phyloP scores from a whole-genome alignment of 2,113 vertebrate genomes.

The Nothobranchius kuhntae region DNA sequence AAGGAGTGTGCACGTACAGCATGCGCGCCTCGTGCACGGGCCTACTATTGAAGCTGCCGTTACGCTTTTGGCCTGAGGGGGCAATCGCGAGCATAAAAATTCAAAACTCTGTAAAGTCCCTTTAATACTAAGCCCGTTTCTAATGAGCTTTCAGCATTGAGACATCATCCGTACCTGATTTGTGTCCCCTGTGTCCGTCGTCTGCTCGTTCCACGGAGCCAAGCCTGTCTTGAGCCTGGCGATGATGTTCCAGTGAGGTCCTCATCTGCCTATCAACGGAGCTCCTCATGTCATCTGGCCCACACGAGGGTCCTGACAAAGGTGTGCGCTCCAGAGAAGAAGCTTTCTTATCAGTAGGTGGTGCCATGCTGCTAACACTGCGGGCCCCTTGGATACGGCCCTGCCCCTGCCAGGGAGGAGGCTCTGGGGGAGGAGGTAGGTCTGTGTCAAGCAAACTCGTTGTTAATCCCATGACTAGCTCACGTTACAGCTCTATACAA shows the following conservation, averaged over 20 bases:
- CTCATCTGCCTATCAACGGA: slow-evolving; percentile 88
- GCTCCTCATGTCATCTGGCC: slow-evolving; percentile 88
- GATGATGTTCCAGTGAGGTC: slow-evolving; percentile 89
- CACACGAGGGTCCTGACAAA: slow-evolving; percentile 79
- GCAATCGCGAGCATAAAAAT: too few species aligned
- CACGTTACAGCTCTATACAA: too few species aligned
- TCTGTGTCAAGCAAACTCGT: slow-evolving; percentile 73
- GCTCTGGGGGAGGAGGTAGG: slow-evolving; percentile 98
- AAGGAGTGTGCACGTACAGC: too few species aligned
- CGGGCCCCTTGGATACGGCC: slow-evolving; percentile 84
- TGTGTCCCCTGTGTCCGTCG: slow-evolving; percentile 87
- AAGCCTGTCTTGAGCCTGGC: slow-evolving; percentile 91
- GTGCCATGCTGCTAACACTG: slow-evolving; percentile 78
- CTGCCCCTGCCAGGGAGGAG: slow-evolving; percentile 92
- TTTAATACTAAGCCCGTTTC: too few species aligned
- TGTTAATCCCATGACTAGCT: slow-evolving; percentile 8
- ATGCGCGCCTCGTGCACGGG: too few species aligned
- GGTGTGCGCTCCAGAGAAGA: slow-evolving; percentile 93
- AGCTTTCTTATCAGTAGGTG: slow-evolving; percentile 88
- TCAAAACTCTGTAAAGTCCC: too few species aligned
- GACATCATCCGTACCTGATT: slow-evolving; percentile 78
- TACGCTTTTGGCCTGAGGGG: too few species aligned
- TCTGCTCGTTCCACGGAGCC: slow-evolving; percentile 88
- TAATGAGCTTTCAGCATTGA: background rate
- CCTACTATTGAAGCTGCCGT: too few species aligned